phyloP scores from a whole-genome alignment of 2,113 vertebrate genomes.

The Saimiri boliviensis region DNA sequence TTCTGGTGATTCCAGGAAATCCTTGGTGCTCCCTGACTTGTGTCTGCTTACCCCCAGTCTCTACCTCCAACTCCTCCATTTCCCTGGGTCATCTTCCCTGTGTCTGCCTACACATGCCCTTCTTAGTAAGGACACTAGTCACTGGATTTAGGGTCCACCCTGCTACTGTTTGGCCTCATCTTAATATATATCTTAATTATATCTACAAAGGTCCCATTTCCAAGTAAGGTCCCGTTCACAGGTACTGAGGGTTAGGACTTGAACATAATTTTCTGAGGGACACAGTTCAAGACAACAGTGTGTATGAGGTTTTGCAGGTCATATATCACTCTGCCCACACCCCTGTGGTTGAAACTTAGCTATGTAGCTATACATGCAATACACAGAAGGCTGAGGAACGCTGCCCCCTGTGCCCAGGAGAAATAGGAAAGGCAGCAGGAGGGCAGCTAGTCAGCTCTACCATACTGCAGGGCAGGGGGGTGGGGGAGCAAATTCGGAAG shows the following conservation, averaged over 20 bases:
- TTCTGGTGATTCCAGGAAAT: not conserved
- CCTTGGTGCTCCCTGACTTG: not conserved
- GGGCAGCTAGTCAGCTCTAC: not conserved
- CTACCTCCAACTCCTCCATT: not conserved
- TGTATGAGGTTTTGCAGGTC: not conserved
- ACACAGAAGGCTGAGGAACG: not conserved
- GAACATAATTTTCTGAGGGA: not conserved
- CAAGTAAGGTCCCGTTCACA: not conserved
- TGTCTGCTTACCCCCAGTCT: not conserved
- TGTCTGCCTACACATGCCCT: not conserved
- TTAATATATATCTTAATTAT: not conserved
- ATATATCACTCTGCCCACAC: not conserved
- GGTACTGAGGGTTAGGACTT: not conserved
- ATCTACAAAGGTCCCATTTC: not conserved
- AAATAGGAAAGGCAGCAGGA: not conserved
- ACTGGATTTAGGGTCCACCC: not conserved
- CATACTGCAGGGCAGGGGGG: too few species aligned
- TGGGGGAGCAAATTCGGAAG: fast-evolving
- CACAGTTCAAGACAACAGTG: not conserved
- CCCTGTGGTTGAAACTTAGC: not conserved
- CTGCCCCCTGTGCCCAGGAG: not conserved
- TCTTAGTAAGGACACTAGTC: not conserved
- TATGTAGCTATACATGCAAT: fast-evolving
- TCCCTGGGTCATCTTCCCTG: not conserved
- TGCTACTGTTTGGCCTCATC: not conserved